Base-by-base conservation (phyloP, 1,140 invertebrate genomes). In the Geopemphigus sp. region DNA sequence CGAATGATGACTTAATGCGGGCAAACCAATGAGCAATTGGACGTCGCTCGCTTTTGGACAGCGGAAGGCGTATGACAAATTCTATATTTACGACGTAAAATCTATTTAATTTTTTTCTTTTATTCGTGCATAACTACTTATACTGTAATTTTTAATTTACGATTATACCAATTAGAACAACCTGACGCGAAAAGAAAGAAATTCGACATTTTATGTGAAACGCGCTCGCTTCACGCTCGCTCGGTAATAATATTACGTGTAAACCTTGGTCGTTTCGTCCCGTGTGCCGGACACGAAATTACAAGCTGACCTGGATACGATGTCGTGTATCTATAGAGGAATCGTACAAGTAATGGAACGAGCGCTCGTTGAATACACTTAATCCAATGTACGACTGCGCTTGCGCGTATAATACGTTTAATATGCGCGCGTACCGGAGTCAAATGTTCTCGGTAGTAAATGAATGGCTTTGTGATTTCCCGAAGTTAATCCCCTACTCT, bases 281-380 rank as follows among this genome's bases (percentile, higher is more conserved):
- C 24, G 24, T n/a, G 12, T 22, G 14, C 0, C 14, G 32, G 32
- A 50, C 45, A 5, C 22, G n/a, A 39, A 68, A 68, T 68, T 68
- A 68, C 22, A 26, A 50, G 50, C 45, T 22, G 14, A 50, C 64
- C 39, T 50, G 10, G 47, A 39, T 3, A 39, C 32, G 32, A 8
- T 8, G 32, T 39, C 3, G 32, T n/a, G n/a, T 39, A 39, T 4
- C 32, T 8, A 39, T 8, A 39, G 3, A 39, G 32, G 32, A 68
- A 10, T 50, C 22, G 29, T 63, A 12, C 14, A 50, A 10, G 5
- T 24, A 68, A 68, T 68, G 39, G 64, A 68, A 14, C 24, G 32
- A 8, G 45, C 15, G 45, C n/a, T 50, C 14, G 66, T 68, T 68
- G 50, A 68, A 68, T 68, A 68, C n/a, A 68, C 45, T 47, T 50